Base-by-base conservation (phyloP, 2,888 invertebrate genomes). In the Gymnoscelis rufifasciata region DNA sequence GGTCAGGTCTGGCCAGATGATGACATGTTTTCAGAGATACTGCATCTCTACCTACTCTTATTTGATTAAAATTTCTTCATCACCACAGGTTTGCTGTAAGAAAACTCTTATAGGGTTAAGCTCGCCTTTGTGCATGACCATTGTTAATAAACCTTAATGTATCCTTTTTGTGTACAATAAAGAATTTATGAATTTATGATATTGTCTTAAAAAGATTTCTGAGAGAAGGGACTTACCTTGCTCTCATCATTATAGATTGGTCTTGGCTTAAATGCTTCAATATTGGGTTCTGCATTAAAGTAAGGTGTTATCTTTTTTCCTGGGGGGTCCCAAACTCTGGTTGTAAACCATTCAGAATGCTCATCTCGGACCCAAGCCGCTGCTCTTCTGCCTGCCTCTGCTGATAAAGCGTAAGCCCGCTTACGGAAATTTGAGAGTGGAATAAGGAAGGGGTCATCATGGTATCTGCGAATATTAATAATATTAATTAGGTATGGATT, bases 371-470 rank as follows among this genome's bases (percentile, higher is more conserved):
- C 89, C 94, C 95, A 97, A 46, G 91, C 90, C 0, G 97, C 97
- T 7, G 97, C 94, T 78, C 95, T 96, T 12, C 93, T 90, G 1
- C 97, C 97, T 3, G 96, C 91, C 75, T 97, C 97, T 57, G 94
- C 93, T 0, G 97, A 91, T 67, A 97, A 80, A 0, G 96, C 93
- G 80, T 90, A 97, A 0, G 91, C 83, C 52, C 96, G 87, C 75
- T 95, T 57, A 72, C 89, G 88, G 54, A 68, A 84, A 76, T 93
- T 94, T 6, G 94, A 95, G 47, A 88, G 76, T 0, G 97, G 97
- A 56, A 93, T 93, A 10, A 97, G 87, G 67, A 89, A 96, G 0
- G 97, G 97, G 81, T 98, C 98, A 89, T 98, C 97, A 64, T 95
- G 94, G 73, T 93, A 97, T 71, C 89, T 89, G 56, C 7, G 7